Evolutionary conservation across 92 coral and sea anemone species (phyloP), one percentile per base, ranked within the genome.

Genomic region (Meandrina meandrites): DNA sequence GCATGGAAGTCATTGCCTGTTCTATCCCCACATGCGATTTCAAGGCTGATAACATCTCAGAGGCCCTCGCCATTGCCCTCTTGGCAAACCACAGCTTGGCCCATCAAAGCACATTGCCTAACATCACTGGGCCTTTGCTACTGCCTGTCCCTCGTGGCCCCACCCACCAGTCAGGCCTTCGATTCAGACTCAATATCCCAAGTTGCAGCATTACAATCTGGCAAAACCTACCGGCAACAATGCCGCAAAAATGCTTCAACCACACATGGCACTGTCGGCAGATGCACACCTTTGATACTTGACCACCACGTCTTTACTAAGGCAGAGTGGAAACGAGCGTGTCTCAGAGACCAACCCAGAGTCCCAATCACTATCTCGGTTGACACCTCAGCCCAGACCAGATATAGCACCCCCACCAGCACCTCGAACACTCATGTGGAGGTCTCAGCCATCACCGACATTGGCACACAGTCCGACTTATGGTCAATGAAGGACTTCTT

Each of bases 51-150:
- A 93, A 91, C 73, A 92, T 91, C 22, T 75, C 90, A n/a, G 93
- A 91, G 51, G 83, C 91, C n/a, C 82, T 94, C 30, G 92, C 94
- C 40, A 89, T 94, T 69, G 94, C 94, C 21, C 89, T 94, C 13
- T 79, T 94, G 16, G 85, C 88, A 2, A 94, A 93, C 84, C 94
- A 93, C 58, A 90, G 90, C 11, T 27, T 93, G 76, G 91, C 86
- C 28, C 94, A 93, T 50, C 91, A 89, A 72, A 6, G 54, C 80
- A 62, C 87, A 83, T 10, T 51, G 81, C 77, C 96, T 28, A 45
- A 66, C 80, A 36, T 51, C 35, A 75, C 92, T 28, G 89, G 36
- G 17, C 83, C 92, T 24, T 67, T 69, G 37, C 78, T 2, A 8
- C 24, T 53, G 64, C 88, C 82, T 24, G 60, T 24, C 81, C 70